Base-by-base conservation (phyloP, 2,888 invertebrate genomes). In the Leptopilina drosophilae region DNA sequence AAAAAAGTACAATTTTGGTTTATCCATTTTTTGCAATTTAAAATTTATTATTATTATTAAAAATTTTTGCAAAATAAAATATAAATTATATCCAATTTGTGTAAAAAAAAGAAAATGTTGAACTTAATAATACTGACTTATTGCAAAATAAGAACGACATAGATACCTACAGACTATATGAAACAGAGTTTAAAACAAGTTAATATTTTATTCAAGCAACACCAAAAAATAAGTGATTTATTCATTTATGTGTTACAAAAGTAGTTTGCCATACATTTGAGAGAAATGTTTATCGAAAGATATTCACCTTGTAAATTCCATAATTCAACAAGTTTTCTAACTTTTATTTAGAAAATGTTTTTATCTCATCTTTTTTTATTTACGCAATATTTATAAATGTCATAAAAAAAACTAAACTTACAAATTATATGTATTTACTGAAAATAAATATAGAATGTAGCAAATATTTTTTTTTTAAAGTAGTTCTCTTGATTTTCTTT, bases 141-240 rank as follows among this genome's bases (percentile, higher is more conserved):
- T 49, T 49, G 49, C 49, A 49, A 49, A 49, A 49, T 49, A 49
- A 49, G 49, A 49, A 20, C 42, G 42, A 42, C 42, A 42, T 42
- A 42, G 42, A 62, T 62, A 62, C 62, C 20, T 20, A 20, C 20
- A 20, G 20, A 20, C 62, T 69, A 6, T 53, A 8, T 33, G 33
- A 69, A 56, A 33, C 0, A 69, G 49, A 56, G 33, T 69, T 69
- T 26, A 20, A 56, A 69, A 49, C 53, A 49, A 66, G 15, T 26
- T 49, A 26, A 69, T 69, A 69, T 56, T 69, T 69, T 69, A 69
- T 69, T 69, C 53, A 69, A 33, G 53, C 69, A 7, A 46, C 42
- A 66, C 66, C 46, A 66, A 66, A 46, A 64, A 64, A 4, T 64
- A 64, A 69, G 53, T 53, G 53, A 11, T 20, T 69, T 69, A 69